Percentiles rank a stretch among this genome's conserved stretches.
Conservation (phyloP, 2,113 vertebrate species). For the Thunnus thynnus region DNA sequence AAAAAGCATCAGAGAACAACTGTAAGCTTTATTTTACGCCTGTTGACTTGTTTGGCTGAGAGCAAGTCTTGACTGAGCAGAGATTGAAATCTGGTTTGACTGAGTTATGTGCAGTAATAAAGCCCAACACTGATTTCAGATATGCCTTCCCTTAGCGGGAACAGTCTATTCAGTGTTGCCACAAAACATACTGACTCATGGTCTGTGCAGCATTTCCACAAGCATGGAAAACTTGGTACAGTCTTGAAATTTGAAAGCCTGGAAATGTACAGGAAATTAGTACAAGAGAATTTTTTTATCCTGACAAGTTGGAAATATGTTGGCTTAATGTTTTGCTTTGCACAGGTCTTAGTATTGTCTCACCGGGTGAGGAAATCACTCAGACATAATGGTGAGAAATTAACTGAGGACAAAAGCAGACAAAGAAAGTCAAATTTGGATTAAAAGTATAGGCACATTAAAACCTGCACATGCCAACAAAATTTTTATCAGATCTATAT, state of each 20-base stretch:
- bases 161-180: neutral
- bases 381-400: slow-evolving; percentile 21
- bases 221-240: slow-evolving; percentile 28
- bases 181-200: slow-evolving; percentile 34
- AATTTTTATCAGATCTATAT: slow-evolving; percentile 13
- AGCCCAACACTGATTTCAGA: neutral
- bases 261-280: slow-evolving; percentile 39
- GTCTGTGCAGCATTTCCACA: slow-evolving; percentile 11
- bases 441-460: neutral
- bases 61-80: neutral
- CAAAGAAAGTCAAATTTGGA: neutral
- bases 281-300: neutral
- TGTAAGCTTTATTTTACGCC: neutral
- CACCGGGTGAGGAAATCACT: slow-evolving; percentile 17
- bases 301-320: slow-evolving; percentile 27
- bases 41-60: neutral
- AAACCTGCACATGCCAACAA: neutral
- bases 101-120: neutral
- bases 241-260: slow-evolving; percentile 27
- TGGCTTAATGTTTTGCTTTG: slow-evolving; percentile 2
- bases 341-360: slow-evolving; percentile 12
- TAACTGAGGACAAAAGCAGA: neutral
- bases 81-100: neutral
- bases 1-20: neutral
- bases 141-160: neutral